A percentile compares a stretch with the other conserved stretches of the same genome.
Conservation (phyloP, 2,797 vertebrate species). For the Molossus alvarezi region DNA sequence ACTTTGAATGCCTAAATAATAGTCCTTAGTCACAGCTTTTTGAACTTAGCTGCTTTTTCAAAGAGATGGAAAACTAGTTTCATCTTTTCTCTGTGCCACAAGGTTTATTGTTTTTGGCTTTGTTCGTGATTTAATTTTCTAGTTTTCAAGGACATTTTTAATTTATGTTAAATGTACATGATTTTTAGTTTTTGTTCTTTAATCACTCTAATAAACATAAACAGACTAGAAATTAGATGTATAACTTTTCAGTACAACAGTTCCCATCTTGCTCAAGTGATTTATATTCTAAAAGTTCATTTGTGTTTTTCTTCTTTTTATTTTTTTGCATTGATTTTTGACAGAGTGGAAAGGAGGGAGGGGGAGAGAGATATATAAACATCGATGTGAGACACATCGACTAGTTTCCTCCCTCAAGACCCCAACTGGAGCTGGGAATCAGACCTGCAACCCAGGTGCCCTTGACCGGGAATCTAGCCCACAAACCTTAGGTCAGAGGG, state of each 20-base stretch:
- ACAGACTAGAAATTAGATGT: constrained; percentile 3
- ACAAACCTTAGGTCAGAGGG: no score
- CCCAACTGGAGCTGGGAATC: no score
- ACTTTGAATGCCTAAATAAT: constrained; percentile 30
- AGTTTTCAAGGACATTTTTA: constrained; percentile 61
- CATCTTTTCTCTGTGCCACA: constrained; percentile 16
- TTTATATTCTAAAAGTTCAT: neutral
- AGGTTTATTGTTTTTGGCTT: constrained; percentile 35
- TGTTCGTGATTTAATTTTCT: constrained; percentile 50
- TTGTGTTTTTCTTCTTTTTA: neutral
- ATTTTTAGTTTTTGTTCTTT: constrained; percentile 57
- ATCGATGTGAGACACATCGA: no score
- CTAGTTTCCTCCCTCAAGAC: no score
- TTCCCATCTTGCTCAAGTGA: neutral
- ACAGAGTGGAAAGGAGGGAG: no score
- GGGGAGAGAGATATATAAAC: no score
- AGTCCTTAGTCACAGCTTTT: constrained; percentile 11
- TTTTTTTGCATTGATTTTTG: no score
- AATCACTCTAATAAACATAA: constrained; percentile 1
- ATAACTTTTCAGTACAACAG: constrained; percentile 17
- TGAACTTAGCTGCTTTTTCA: constrained; percentile 33
- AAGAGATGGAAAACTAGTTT: constrained; percentile 37
- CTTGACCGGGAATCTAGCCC: no score
- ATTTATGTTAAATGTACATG: neutral
- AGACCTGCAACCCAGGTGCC: no score